Conservation (phyloP, 2,888 invertebrate species). For the Oscheius onirici region DNA sequence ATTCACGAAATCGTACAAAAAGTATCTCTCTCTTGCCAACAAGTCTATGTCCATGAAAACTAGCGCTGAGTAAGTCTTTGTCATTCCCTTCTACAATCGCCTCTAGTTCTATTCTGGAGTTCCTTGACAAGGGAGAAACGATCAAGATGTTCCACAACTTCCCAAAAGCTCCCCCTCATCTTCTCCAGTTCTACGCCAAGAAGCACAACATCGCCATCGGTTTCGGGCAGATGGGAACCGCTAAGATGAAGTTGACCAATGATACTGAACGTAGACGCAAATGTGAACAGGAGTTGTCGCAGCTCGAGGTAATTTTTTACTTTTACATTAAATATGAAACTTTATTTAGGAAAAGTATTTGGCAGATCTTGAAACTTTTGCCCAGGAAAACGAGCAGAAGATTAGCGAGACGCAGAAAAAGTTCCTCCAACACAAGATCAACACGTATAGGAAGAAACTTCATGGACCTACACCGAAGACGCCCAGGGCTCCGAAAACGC, state of each 20-base stretch:
- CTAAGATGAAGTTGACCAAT: background rate
- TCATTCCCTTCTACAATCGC: background rate
- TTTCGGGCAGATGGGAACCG: conserved; percentile 2
- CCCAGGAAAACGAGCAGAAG: background rate
- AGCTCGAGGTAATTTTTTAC: conserved; percentile 9
- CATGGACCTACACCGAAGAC: background rate
- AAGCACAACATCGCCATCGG: conserved; percentile 6
- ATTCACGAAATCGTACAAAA: conserved; percentile 24
- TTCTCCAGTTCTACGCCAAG: conserved; percentile 15
- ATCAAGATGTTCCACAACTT: conserved; percentile 16
- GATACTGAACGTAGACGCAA: background rate
- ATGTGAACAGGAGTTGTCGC: conserved; percentile 9
- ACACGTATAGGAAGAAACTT: background rate
- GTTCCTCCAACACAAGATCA: background rate
- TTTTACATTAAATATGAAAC: background rate
- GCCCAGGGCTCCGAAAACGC: background rate
- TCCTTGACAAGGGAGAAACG: conserved; percentile 16
- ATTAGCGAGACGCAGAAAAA: background rate
- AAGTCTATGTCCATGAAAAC: conserved; percentile 7
- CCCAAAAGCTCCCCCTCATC: conserved; percentile 17
- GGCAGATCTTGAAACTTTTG: conserved; percentile 1
- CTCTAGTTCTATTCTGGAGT: conserved; percentile 11
- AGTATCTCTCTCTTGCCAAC: conserved; percentile 1
- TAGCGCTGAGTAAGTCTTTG: background rate
- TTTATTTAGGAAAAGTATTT: conserved; percentile 9